Evolutionary conservation across 2,888 invertebrate species (phyloP).

Genomic region (Disparrhopalites patrizii): DNA sequence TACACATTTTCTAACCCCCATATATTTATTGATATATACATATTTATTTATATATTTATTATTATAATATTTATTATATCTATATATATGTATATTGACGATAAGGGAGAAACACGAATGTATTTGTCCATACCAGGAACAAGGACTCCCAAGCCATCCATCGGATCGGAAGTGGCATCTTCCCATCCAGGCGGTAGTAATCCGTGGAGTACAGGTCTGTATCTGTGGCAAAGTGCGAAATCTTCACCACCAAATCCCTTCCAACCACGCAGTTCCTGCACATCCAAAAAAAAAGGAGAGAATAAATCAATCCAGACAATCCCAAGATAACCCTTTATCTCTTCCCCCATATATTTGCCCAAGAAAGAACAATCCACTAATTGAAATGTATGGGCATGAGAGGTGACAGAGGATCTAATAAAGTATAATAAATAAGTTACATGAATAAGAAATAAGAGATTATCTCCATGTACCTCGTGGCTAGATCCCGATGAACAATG

Average conservation of each 20-base stretch:
- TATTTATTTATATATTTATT: background rate
- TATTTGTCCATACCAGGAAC: slow-evolving; percentile 67
- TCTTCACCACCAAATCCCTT: slow-evolving; percentile 73
- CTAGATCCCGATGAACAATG: slow-evolving; percentile 85
- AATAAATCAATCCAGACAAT: background rate
- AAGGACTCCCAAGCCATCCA: slow-evolving; percentile 90
- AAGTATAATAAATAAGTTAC: too few relatives aligned
- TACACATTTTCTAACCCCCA: too few relatives aligned
- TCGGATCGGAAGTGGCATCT: slow-evolving; percentile 74
- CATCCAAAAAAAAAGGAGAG: background rate
- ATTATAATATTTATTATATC: too few relatives aligned
- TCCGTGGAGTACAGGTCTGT: slow-evolving; percentile 73
- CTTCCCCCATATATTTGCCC: background rate
- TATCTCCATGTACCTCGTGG: slow-evolving; percentile 62
- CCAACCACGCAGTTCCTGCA: slow-evolving; percentile 80
- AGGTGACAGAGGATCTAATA: too few relatives aligned
- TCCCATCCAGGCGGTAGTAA: slow-evolving; percentile 78
- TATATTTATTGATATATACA: background rate
- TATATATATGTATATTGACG: too few relatives aligned
- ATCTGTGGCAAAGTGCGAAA: slow-evolving; percentile 80
- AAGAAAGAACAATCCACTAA: too few relatives aligned
- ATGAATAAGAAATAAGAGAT: too few relatives aligned
- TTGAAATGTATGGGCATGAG: too few relatives aligned
- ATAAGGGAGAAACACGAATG: too few relatives aligned
- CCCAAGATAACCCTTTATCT: background rate